These are phyloP conservation scores for Glossophaga mutica DNA, from an alignment of 2,797 vertebrate genomes.

Conservation along the genomic window DNA sequence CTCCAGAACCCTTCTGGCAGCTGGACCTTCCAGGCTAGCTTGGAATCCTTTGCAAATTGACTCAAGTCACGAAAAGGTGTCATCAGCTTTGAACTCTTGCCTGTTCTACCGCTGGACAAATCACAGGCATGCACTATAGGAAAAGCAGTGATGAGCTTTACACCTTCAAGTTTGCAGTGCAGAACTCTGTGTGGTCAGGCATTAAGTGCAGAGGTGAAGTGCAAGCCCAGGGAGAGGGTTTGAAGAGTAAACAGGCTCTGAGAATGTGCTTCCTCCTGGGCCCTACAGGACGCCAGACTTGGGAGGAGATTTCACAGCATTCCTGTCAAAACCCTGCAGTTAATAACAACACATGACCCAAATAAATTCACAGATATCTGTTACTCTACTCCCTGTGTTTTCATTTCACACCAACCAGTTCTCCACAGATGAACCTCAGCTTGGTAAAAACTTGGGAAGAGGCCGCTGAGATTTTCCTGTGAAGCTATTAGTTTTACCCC, in stretches of 20 bases:
- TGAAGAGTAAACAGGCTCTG: neutral
- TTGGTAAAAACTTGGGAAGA: slow-evolving; percentile 43
- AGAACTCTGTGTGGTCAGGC: slow-evolving; percentile 12
- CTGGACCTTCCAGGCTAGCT: neutral
- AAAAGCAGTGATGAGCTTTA: slow-evolving; percentile 48
- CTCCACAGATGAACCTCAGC: neutral
- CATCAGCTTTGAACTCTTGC: slow-evolving; percentile 56
- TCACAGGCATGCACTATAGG: neutral
- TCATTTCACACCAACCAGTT: slow-evolving; percentile 57
- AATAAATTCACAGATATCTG: slow-evolving; percentile 56
- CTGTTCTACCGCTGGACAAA: neutral
- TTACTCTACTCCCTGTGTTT: slow-evolving; percentile 46
- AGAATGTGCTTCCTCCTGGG: slow-evolving; percentile 27
- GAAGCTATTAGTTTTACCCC: slow-evolving; percentile 42
- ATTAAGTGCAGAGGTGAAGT: slow-evolving; percentile 28
- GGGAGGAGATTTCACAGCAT: neutral
- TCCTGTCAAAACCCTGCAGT: neutral
- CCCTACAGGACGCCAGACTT: neutral
- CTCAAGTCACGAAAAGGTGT: slow-evolving; percentile 48
- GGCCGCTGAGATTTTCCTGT: slow-evolving; percentile 22
- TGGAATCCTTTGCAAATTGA: slow-evolving; percentile 59
- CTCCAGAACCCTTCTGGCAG: slow-evolving; percentile 28
- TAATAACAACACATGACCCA: slow-evolving; percentile 50
- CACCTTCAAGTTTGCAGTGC: slow-evolving; percentile 22
- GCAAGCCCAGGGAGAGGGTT: neutral